A percentile compares a stretch with the other conserved stretches of the same genome.
Evolutionary conservation across 2,888 invertebrate species (phyloP).

Genomic region (Hydrotaea diabolus): DNA sequence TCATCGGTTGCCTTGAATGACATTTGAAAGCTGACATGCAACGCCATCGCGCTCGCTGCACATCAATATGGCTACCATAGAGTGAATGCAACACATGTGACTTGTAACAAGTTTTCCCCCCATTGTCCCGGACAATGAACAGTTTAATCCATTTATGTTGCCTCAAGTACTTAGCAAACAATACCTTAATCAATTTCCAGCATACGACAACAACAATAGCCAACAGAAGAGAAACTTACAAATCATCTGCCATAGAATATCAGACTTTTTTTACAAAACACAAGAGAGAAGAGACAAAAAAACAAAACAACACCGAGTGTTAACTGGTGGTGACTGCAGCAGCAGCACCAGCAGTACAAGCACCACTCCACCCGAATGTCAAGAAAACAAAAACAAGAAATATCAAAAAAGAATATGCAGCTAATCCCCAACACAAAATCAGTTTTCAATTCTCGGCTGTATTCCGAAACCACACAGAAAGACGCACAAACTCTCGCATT

Average conservation of each 20-base stretch:
- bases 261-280: background rate
- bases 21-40: background rate
- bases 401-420: conserved; percentile 45
- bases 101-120: conserved; percentile 1
- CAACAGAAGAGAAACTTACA: conserved; percentile 32
- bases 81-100: background rate
- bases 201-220: background rate
- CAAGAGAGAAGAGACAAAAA: background rate
- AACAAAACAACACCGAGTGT: conserved; percentile 4
- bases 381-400: conserved; percentile 33
- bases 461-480: background rate
- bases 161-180: conserved; percentile 49
- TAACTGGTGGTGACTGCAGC: conserved; percentile 31
- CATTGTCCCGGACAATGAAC: conserved; percentile 8
- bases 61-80: background rate
- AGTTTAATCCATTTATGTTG: conserved; percentile 40
- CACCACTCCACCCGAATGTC: conserved; percentile 44
- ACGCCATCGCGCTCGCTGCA: conserved; percentile 8
- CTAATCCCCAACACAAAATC: conserved; percentile 42
- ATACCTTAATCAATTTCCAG: conserved; percentile 52
- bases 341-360: background rate
- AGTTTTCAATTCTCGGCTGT: background rate
- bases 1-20: too few species aligned
- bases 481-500: background rate
- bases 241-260: conserved; percentile 37